These are phyloP conservation scores for Lutra lutra DNA, from an alignment of 2,797 vertebrate genomes.

Conservation along the genomic window DNA sequence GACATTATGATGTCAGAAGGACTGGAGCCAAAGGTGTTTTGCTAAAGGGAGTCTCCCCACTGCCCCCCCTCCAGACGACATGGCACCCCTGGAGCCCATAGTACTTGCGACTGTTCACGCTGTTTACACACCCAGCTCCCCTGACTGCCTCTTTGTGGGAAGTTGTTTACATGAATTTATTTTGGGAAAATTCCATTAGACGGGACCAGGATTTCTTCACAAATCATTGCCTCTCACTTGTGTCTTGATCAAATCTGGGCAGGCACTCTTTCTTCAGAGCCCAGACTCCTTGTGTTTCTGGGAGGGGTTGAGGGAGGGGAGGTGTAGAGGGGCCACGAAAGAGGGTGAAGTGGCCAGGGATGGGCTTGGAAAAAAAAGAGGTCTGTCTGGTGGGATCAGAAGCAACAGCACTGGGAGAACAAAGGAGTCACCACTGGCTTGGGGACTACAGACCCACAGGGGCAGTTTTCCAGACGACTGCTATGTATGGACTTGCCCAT, in stretches of 20 bases:
- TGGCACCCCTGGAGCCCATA: conserved; percentile 93
- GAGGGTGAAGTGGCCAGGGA: conserved; percentile 74
- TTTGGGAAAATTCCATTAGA: conserved; percentile 98
- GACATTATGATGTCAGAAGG: conserved; percentile 90
- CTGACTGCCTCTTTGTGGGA: conserved; percentile 96
- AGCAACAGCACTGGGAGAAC: neutral
- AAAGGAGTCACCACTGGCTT: neutral
- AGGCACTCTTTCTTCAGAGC: conserved; percentile 89
- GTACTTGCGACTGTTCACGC: conserved; percentile 93
- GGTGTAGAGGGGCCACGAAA: conserved; percentile 26
- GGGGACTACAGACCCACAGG: neutral
- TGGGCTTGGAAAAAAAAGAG: conserved; percentile 61
- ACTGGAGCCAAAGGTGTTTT: conserved; percentile 92
- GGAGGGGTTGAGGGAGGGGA: neutral
- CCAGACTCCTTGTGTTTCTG: conserved; percentile 83
- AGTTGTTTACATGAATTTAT: conserved; percentile 97
- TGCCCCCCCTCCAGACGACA: conserved; percentile 88
- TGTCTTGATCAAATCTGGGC: conserved; percentile 94
- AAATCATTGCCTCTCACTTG: conserved; percentile 96
- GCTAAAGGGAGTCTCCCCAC: conserved; percentile 90
- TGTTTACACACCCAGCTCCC: conserved; percentile 95
- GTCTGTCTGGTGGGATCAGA: neutral
- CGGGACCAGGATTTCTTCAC: conserved; percentile 92
- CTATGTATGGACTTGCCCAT: neutral
- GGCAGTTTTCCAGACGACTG: neutral